A percentile compares a stretch with the other conserved stretches of the same genome.
Conservation (phyloP, 1,140 invertebrate species). For the Spodoptera frugiperda region DNA sequence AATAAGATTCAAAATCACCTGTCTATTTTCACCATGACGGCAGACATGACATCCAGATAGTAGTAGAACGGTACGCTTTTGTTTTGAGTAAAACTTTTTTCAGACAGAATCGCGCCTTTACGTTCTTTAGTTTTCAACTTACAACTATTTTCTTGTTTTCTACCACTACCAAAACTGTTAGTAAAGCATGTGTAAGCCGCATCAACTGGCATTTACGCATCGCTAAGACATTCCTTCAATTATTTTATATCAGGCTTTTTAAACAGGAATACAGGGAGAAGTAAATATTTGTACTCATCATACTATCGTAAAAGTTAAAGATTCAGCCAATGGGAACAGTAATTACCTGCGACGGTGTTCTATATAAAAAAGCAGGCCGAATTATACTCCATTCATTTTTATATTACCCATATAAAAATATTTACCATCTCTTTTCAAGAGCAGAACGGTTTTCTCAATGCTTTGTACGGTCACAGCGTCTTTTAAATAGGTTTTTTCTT, state of each 20-base stretch:
- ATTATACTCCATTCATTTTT: conserved; percentile 24
- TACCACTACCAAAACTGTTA: too few species aligned
- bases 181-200: too few species aligned
- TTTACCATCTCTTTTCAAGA: conserved; percentile 13
- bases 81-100: too few species aligned
- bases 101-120: too few species aligned
- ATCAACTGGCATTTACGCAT: neutral
- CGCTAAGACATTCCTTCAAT: too few species aligned
- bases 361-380: neutral
- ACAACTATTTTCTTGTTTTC: too few species aligned
- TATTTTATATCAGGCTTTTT: too few species aligned
- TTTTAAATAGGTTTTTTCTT: neutral
- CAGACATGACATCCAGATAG: conserved; percentile 87
- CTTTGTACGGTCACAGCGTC: neutral
- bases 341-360: conserved; percentile 7
- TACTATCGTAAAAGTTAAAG: conserved; percentile 1
- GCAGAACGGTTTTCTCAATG: conserved; percentile 8
- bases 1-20: conserved; percentile 73
- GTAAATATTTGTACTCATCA: neutral
- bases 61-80: conserved; percentile 82
- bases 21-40: conserved; percentile 85
- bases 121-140: too few species aligned
- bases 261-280: neutral
- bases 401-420: conserved; percentile 28
- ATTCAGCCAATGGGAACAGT: conserved; percentile 14